Conservation (phyloP, 2,113 vertebrate species). For the Larimichthys crocea region DNA sequence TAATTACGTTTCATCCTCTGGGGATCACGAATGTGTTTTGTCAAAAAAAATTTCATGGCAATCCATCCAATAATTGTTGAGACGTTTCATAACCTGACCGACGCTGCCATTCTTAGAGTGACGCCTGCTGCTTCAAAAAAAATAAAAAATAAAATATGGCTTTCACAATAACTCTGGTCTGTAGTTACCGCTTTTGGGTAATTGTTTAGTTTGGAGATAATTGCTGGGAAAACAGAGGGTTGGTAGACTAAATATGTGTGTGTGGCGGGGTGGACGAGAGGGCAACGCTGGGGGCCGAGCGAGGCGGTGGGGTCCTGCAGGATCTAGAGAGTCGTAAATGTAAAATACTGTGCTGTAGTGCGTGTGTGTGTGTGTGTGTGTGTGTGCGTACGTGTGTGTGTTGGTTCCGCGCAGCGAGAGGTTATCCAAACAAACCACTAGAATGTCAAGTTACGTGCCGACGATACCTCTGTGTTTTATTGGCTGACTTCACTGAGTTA, state of each 20-base stretch:
- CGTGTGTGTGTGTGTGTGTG: constrained; percentile 29
- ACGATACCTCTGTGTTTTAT: constrained; percentile 86
- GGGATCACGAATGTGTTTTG: neutral
- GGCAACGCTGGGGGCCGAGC: constrained; percentile 59
- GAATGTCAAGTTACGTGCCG: constrained; percentile 86
- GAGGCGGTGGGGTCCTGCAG: constrained; percentile 48
- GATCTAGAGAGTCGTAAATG: constrained; percentile 81
- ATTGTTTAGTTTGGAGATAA: constrained; percentile 66
- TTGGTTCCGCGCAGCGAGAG: constrained; percentile 73
- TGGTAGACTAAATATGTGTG: constrained; percentile 33
- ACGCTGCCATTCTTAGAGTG: neutral
- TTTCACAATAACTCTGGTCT: constrained; percentile 54
- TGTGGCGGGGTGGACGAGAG: constrained; percentile 64
- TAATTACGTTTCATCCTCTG: neutral
- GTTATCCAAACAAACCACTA: constrained; percentile 88
- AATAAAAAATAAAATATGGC: constrained; percentile 6
- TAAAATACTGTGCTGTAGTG: constrained; percentile 83
- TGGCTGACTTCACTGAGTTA: constrained; percentile 85
- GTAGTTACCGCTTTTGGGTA: constrained; percentile 31
- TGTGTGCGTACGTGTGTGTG: constrained; percentile 45
- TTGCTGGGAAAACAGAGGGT: constrained; percentile 64
- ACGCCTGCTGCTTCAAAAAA: constrained; percentile 13
- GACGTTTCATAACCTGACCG: constrained; percentile 27
- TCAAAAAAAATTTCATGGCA: neutral
- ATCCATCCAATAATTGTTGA: constrained; percentile 11